Base-by-base conservation (phyloP, 2,797 vertebrate species). In the Acestrorhynchus altus region DNA sequence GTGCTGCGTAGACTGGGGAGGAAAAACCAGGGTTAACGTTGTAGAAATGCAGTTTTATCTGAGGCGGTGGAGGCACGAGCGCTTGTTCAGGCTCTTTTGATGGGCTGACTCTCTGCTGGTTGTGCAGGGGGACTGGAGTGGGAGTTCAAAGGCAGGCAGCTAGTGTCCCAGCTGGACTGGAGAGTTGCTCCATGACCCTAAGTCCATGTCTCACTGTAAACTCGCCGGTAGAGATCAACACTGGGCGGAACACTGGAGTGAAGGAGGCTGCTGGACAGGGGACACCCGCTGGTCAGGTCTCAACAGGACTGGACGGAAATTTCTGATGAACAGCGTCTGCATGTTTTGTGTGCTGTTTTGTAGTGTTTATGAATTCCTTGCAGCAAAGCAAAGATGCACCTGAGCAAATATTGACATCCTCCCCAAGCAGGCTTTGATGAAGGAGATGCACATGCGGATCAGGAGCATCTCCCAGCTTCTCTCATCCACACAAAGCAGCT, bases 371-470 rank as follows among this genome's bases (percentile, higher is more conserved):
- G 65, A 70, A 65, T 83, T 85, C 73, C 56, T 69, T 65, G 44
- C 24, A 78, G 68, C 75, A 86, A 81, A 80, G 63, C 87, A 85
- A 87, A 87, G 18, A 82, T n/a, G 73, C 78, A 90, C 85, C 90
- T 92, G 86, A 89, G 83, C 86, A 92, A 92, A 91, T 88, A 91
- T 75, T 83, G 75, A 86, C 82, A 86, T 85, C 86, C 84, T 86
- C 78, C 35, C 76, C 76, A 2, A 65, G 71, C 24, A 72, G 75
- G 63, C 84, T 86, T 87, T 86, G 77, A 85, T 85, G 81, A 78
- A 76, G 60, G 79, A 56, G 57, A 0, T 18, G 26, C 56, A 24
- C 31, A 22, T 54, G 65, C n/a, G 8, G 69, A 79, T 79, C 51
- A 49, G 49, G 72, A 57, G 22, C 64, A 35, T 49, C 40, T 57